phyloP scores from a whole-genome alignment of 2,797 vertebrate species.

The Rallus crepitans region DNA sequence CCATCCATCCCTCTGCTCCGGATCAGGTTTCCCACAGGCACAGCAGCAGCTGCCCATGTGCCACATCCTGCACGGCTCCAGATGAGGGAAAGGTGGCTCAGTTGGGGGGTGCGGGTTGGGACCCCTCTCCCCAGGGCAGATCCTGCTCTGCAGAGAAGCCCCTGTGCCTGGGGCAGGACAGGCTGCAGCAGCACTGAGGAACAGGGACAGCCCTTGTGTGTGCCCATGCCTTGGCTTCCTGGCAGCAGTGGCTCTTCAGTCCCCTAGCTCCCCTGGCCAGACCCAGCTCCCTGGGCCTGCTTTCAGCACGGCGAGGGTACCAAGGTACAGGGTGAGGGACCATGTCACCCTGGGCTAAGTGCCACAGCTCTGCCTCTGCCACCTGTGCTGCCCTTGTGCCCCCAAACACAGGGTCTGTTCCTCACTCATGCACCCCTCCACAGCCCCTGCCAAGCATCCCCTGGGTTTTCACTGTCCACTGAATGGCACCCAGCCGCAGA shows the following conservation, averaged over 20 bases:
- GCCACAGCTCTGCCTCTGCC: accelerated
- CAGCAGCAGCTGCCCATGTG: background rate
- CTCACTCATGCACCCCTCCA: background rate
- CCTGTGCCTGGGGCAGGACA: background rate
- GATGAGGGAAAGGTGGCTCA: background rate
- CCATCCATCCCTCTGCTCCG: background rate
- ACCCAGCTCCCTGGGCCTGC: accelerated
- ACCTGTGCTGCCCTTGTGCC: too few species aligned
- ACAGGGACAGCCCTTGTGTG: accelerated
- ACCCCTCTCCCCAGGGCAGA: background rate
- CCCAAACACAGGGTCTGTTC: background rate
- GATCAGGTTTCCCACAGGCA: background rate
- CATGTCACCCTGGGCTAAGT: background rate
- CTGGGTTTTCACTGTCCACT: background rate
- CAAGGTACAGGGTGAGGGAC: too few species aligned
- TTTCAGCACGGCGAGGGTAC: accelerated
- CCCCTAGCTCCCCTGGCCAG: background rate
- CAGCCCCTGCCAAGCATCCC: background rate
- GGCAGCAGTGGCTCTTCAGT: accelerated
- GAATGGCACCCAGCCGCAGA: background rate
- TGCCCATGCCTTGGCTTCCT: accelerated
- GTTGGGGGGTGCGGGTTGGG: accelerated
- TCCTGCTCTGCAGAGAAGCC: background rate
- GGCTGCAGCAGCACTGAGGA: background rate
- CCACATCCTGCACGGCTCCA: accelerated